phyloP scores from a whole-genome alignment of 1,140 invertebrate species.

The Aethina tumida region DNA sequence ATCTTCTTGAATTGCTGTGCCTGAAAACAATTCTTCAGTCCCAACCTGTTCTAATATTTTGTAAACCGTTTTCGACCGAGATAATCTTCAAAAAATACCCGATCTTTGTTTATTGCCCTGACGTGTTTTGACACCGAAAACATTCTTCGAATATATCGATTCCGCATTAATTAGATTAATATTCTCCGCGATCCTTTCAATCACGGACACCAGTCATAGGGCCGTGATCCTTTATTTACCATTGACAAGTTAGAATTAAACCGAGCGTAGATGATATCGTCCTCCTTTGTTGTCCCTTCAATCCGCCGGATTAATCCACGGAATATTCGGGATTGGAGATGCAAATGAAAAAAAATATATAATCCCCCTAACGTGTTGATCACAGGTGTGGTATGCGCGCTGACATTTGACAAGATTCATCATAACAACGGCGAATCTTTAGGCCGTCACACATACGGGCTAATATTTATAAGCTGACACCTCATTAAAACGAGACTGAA shows the following conservation, averaged over 20 bases:
- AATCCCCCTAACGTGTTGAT: constrained; percentile 5
- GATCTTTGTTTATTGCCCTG: too few species aligned
- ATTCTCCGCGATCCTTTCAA: not conserved
- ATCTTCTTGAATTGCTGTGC: too few species aligned
- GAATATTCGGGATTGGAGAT: constrained; percentile 4
- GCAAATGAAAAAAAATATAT: constrained; percentile 7
- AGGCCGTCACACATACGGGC: too few species aligned
- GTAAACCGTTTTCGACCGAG: too few species aligned
- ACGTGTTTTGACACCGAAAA: too few species aligned
- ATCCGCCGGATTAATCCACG: constrained; percentile 6
- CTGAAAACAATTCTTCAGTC: too few species aligned
- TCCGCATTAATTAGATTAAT: too few species aligned
- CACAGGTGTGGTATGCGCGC: constrained; percentile 10
- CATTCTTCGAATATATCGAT: too few species aligned
- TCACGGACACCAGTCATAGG: not conserved
- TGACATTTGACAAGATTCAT: constrained; percentile 15
- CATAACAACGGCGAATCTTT: constrained; percentile 11
- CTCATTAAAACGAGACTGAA: constrained; percentile 11
- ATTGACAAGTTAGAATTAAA: constrained; percentile 1
- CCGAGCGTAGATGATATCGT: too few species aligned
- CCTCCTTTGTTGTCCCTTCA: constrained; percentile 3
- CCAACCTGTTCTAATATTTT: too few species aligned
- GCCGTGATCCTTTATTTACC: constrained; percentile 1
- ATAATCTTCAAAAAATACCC: too few species aligned
- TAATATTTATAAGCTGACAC: constrained; percentile 17